Evolutionary conservation across 2,113 vertebrate species (phyloP).

Genomic region (Hymenochirus boettgeri): DNA sequence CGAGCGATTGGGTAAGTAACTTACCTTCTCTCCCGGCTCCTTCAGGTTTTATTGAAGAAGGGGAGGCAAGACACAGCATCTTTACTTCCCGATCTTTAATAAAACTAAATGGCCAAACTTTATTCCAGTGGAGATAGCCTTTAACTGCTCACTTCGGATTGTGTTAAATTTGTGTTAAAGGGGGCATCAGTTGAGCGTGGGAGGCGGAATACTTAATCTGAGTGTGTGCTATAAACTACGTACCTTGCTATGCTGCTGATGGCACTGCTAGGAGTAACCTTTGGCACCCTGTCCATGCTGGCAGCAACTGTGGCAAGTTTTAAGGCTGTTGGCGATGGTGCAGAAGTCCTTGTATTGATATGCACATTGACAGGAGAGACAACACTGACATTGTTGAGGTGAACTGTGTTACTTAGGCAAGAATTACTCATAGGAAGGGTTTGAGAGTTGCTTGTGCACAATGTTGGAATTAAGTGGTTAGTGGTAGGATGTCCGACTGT

Average conservation of each 20-base stretch:
- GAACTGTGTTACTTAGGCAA: slow-evolving; percentile 72
- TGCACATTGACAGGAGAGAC: slow-evolving; percentile 83
- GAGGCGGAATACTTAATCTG: too few species aligned
- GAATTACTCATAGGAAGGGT: slow-evolving; percentile 80
- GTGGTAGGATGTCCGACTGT: slow-evolving; percentile 75
- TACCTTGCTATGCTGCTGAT: slow-evolving; percentile 83
- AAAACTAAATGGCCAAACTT: too few species aligned
- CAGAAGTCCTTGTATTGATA: slow-evolving; percentile 79
- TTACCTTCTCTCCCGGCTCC: too few species aligned
- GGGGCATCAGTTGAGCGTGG: too few species aligned
- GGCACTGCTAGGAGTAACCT: slow-evolving; percentile 83
- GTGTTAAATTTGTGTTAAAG: too few species aligned
- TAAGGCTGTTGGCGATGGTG: slow-evolving; percentile 87
- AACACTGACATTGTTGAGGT: slow-evolving; percentile 80
- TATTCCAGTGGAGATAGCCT: too few species aligned
- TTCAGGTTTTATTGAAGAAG: too few species aligned
- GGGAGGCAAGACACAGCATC: too few species aligned
- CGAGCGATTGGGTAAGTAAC: too few species aligned
- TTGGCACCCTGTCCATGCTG: slow-evolving; percentile 85
- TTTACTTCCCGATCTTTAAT: too few species aligned
- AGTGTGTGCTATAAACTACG: too few species aligned
- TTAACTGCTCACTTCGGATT: too few species aligned
- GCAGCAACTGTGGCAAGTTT: slow-evolving; percentile 87
- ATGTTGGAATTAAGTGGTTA: slow-evolving; percentile 74
- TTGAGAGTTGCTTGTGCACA: slow-evolving; percentile 76